Evolutionary conservation across 1,140 invertebrate species (phyloP).

Genomic region (Drosophila lowei): DNA sequence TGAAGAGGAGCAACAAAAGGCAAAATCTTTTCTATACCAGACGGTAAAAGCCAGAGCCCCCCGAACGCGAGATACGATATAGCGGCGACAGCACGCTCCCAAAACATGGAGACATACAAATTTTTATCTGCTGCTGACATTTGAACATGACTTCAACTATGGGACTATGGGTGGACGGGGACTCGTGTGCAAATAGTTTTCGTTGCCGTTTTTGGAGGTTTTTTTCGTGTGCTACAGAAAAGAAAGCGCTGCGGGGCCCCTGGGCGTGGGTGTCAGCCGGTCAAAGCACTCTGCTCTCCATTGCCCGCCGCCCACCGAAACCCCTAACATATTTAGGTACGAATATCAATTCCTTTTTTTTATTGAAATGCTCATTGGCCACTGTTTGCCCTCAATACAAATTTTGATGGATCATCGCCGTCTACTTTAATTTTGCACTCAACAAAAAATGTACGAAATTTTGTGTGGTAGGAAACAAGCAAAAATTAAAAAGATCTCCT

Average conservation of each 20-base stretch:
- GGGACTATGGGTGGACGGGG: constrained; percentile 8
- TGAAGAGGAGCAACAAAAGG: constrained; percentile 62
- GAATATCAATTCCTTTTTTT: constrained; percentile 18
- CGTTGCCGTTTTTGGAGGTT: constrained; percentile 14
- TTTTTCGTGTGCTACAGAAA: constrained; percentile 48
- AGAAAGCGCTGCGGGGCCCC: constrained; percentile 51
- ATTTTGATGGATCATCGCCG: constrained; percentile 65
- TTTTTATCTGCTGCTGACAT: constrained; percentile 72
- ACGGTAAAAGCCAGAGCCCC: constrained; percentile 9
- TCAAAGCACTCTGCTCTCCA: constrained; percentile 65
- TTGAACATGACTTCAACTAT: constrained; percentile 63
- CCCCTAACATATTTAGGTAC: constrained; percentile 6
- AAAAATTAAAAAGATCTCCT: constrained; percentile 25
- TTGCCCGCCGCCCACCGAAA: constrained; percentile 21
- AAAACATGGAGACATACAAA: constrained; percentile 70
- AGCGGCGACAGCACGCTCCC: constrained; percentile 61
- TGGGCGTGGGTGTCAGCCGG: constrained; percentile 65
- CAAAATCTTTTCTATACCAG: constrained; percentile 33
- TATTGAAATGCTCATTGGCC: constrained; percentile 20
- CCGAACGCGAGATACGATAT: constrained; percentile 31
- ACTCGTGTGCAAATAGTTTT: constrained; percentile 50
- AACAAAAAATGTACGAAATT: constrained; percentile 17
- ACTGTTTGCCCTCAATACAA: constrained; percentile 56
- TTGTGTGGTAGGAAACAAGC: constrained; percentile 3
- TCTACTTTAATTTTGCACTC: constrained; percentile 20